Percentiles rank a stretch among this genome's conserved stretches.
These are phyloP conservation scores for Dicroscelio sp. DNA, from an alignment of 2,888 invertebrate species.

Conservation along the genomic window DNA sequence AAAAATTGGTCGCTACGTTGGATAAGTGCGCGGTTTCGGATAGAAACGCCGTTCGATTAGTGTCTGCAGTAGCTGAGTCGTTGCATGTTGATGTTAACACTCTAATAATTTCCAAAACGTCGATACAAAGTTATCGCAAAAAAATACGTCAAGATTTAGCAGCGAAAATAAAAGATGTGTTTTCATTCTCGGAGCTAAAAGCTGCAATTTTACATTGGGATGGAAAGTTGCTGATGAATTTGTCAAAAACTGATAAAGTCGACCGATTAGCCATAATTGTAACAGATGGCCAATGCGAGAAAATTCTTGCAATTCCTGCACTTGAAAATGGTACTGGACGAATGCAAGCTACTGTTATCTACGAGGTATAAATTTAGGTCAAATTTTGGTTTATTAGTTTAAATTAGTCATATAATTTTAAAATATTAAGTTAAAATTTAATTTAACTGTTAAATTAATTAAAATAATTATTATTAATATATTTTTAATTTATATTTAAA, in stretches of 20 bases:
- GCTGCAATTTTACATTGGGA: slow-evolving; percentile 71
- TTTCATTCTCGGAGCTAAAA: slow-evolving; percentile 43
- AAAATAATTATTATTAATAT: too few species aligned
- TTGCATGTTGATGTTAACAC: slow-evolving; percentile 60
- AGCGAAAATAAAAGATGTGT: slow-evolving; percentile 50
- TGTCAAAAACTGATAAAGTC: neutral
- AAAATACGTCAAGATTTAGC: slow-evolving; percentile 65
- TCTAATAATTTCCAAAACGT: slow-evolving; percentile 60
- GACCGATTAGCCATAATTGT: slow-evolving; percentile 66
- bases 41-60: slow-evolving; percentile 68
- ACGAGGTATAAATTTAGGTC: slow-evolving; percentile 23
- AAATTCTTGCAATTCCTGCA: slow-evolving; percentile 39
- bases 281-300: slow-evolving; percentile 34
- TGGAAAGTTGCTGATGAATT: slow-evolving; percentile 57
- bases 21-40: slow-evolving; percentile 77
- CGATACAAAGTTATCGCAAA: slow-evolving; percentile 61
- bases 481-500: too few species aligned
- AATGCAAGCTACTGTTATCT: neutral
- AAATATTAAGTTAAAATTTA: too few species aligned
- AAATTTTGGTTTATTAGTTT: neutral
- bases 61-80: slow-evolving; percentile 64
- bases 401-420: neutral
- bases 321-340: neutral
- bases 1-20: slow-evolving; percentile 77
- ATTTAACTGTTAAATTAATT: too few species aligned